Evolutionary conservation across 2,888 invertebrate species (phyloP), one percentile per base, ranked within the genome.

Genomic region (Helobdella robusta): DNA sequence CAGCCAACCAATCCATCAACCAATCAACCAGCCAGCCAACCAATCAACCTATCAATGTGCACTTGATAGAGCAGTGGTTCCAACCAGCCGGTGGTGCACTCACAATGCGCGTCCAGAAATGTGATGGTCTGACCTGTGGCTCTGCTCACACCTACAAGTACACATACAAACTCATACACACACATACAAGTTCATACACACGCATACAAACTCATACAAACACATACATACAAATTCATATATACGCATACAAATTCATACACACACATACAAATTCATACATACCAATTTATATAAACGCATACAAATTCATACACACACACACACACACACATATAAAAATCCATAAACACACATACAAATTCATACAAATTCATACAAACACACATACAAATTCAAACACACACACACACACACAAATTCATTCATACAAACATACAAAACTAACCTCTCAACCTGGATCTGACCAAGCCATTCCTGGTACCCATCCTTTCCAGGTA

Each of bases 51-150:
- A 81, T 98, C 89, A 77, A 89, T 86, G 6, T 89, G 91, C 73
- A 98, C 93, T 73, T 95, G 85, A 28, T 89, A 85, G 64, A 98
- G 80, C 23, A 98, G 82, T 1, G 97, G 97, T 77, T 97, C 95
- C 71, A 98, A 81, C 97, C 98, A 98, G 18, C 97, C 97, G 82
- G 91, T 91, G 65, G 91, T 90, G 76, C 95, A 95, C 80, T 98
- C 97, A 80, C 95, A 97, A 79, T 98, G 97, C 1, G 95, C 95
- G 79, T 98, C 98, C 66, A 98, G 83, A 82, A 98, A 98, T 18
- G 94, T 95, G 73, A 94, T 82, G 62, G 92, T 89, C 80, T 91
- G 87, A 67, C 94, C 95, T 74, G 73, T 75, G 0, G 78, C 76
- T 32, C 72, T 72, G 11, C 71, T 73, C 56, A 78, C 79, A 67